Percentiles rank a stretch among this genome's conserved stretches.
Evolutionary conservation across 2,888 invertebrate genomes (phyloP).

Genomic region (Hofmannophila pseudospretella): DNA sequence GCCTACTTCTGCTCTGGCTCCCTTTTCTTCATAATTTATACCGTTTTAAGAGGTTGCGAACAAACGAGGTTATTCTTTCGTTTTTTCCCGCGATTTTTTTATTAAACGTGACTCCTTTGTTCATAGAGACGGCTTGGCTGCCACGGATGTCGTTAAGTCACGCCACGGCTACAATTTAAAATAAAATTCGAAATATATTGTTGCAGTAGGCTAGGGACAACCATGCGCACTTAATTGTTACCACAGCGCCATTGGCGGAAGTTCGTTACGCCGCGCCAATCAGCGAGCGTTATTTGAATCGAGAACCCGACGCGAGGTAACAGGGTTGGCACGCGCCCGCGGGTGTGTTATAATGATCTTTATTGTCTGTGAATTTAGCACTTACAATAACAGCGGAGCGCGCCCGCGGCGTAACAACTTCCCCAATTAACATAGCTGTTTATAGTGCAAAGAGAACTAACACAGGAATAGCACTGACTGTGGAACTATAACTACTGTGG

Average conservation of each 20-base stretch:
- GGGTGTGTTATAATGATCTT: slow-evolving; percentile 56
- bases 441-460: slow-evolving; percentile 23
- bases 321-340: slow-evolving; percentile 40
- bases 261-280: slow-evolving; percentile 52
- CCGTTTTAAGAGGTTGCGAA: slow-evolving; percentile 36
- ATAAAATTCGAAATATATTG: slow-evolving; percentile 31
- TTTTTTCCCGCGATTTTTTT: slow-evolving; percentile 22
- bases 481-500: background rate
- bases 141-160: slow-evolving; percentile 43
- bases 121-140: slow-evolving; percentile 17
- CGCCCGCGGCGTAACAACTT: slow-evolving; percentile 24
- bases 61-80: slow-evolving; percentile 41
- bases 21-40: slow-evolving; percentile 39
- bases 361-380: slow-evolving; percentile 49
- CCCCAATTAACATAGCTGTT: slow-evolving; percentile 38
- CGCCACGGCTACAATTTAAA: slow-evolving; percentile 26
- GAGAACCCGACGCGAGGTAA: slow-evolving; percentile 30
- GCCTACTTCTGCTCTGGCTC: slow-evolving; percentile 18
- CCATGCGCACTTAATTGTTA: slow-evolving; percentile 50
- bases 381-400: slow-evolving; percentile 31
- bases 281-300: slow-evolving; percentile 45
- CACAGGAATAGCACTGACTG: slow-evolving; percentile 18
- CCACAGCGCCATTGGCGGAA: slow-evolving; percentile 47
- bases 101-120: slow-evolving; percentile 32
- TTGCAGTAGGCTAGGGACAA: slow-evolving; percentile 36